Conservation (phyloP, 92 coral and sea anemone genomes). For the Phenganax stokvisi region DNA sequence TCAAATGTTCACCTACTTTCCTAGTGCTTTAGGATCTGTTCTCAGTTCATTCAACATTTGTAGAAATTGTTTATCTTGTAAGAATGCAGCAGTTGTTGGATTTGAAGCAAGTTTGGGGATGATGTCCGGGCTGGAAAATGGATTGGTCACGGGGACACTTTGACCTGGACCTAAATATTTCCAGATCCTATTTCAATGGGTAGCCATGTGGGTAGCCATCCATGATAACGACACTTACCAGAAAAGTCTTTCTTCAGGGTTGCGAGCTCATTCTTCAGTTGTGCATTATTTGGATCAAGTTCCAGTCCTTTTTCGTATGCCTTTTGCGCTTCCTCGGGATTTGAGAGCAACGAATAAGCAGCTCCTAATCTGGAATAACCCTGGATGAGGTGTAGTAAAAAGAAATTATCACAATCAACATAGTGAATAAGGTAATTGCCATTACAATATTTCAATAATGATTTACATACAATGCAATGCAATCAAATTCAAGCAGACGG, state of each 20-base stretch:
- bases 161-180: slow-evolving; percentile 30
- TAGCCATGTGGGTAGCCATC: background rate
- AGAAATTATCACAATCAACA: background rate
- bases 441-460: background rate
- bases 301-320: slow-evolving; percentile 68
- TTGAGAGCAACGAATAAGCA: slow-evolving; percentile 70
- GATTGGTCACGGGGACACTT: slow-evolving; percentile 55
- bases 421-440: background rate
- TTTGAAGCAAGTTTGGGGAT: slow-evolving; percentile 60
- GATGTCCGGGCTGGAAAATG: slow-evolving; percentile 69
- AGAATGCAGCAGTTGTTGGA: slow-evolving; percentile 69
- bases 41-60: slow-evolving; percentile 56
- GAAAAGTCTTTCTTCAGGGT: slow-evolving; percentile 42
- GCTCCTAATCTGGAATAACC: slow-evolving; percentile 96
- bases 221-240: slow-evolving; percentile 22
- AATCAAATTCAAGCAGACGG: too few species aligned
- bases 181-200: background rate
- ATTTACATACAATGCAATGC: too few species aligned
- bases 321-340: slow-evolving; percentile 64
- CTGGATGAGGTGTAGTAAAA: slow-evolving; percentile 32
- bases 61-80: slow-evolving; percentile 64
- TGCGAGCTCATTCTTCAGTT: slow-evolving; percentile 70
- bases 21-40: slow-evolving; percentile 61
- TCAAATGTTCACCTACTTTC: slow-evolving; percentile 50
- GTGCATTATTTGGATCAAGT: slow-evolving; percentile 80